These are phyloP conservation scores for Desmodus rotundus DNA, from an alignment of 2,113 vertebrate species.

Conservation along the genomic window DNA sequence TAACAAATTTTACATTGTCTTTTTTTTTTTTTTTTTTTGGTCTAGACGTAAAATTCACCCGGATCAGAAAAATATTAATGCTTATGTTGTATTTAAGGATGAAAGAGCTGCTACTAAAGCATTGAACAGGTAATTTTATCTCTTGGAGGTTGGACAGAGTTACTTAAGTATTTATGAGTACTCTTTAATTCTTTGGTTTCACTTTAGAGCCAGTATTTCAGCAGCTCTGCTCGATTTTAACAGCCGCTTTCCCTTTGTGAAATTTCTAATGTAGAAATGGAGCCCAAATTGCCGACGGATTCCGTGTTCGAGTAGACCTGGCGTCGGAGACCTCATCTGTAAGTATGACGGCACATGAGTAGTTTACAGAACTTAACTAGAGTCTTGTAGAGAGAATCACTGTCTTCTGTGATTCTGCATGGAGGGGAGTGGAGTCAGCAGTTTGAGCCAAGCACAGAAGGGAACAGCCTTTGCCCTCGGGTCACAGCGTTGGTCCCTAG, in stretches of 20 bases:
- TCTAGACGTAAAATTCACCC: constrained; percentile 89
- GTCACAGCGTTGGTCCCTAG: neutral
- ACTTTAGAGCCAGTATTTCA: neutral
- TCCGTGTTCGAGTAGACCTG: constrained; percentile 90
- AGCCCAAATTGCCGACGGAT: constrained; percentile 86
- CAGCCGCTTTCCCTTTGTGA: neutral
- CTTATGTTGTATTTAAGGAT: constrained; percentile 93
- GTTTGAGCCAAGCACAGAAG: neutral
- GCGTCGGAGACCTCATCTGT: constrained; percentile 80
- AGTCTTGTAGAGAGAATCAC: neutral
- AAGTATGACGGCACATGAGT: constrained; percentile 65
- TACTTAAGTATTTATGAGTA: neutral
- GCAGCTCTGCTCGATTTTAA: neutral
- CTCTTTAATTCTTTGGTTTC: constrained; percentile 3
- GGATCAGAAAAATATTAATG: constrained; percentile 88
- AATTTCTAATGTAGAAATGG: constrained; percentile 88
- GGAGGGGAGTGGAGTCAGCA: neutral
- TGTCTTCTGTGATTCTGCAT: neutral
- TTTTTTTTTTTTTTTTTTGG: neutral
- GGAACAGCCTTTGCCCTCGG: neutral
- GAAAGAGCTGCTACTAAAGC: constrained; percentile 83
- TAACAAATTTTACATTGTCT: neutral
- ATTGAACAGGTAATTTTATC: constrained; percentile 83
- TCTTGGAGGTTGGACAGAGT: neutral
- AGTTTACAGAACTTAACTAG: neutral